Percentiles rank a stretch among this genome's conserved stretches.
Conservation (phyloP, 2,888 invertebrate genomes). For the Caenorhabditis panamensis region DNA sequence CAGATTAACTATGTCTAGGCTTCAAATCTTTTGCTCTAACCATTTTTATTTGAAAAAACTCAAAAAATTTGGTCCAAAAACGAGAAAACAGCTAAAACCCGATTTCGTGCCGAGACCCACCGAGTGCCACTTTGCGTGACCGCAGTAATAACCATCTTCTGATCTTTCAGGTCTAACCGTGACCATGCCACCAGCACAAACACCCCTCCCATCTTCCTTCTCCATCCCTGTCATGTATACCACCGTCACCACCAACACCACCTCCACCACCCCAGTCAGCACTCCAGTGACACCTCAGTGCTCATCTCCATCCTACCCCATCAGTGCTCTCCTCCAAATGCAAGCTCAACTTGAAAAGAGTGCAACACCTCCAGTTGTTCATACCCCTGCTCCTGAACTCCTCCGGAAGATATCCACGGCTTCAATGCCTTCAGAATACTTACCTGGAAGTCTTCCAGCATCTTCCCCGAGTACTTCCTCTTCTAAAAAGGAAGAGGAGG, state of each 20-base stretch:
- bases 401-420: slow-evolving; percentile 23
- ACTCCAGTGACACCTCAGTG: slow-evolving; percentile 17
- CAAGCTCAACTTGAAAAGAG: slow-evolving; percentile 16
- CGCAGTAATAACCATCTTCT: too few species aligned
- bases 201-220: slow-evolving; percentile 9
- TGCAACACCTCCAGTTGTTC: slow-evolving; percentile 19
- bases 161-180: slow-evolving; percentile 1
- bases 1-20: too few species aligned
- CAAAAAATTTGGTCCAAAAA: too few species aligned
- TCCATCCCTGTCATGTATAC: slow-evolving; percentile 15
- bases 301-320: slow-evolving; percentile 15
- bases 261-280: slow-evolving; percentile 5
- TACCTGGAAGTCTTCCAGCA: slow-evolving; percentile 31
- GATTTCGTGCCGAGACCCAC: too few species aligned
- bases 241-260: slow-evolving; percentile 16
- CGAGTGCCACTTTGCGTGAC: too few species aligned
- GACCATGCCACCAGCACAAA: slow-evolving; percentile 13
- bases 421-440: slow-evolving; percentile 28
- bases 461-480: slow-evolving; percentile 56
- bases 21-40: too few species aligned
- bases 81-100: too few species aligned
- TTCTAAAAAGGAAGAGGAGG: slow-evolving; percentile 51
- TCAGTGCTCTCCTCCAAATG: slow-evolving; percentile 31
- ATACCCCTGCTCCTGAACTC: not conserved
- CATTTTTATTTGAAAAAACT: too few species aligned